Evolutionary conservation across 2,113 vertebrate genomes (phyloP).

Genomic region (Callipepla squamata): DNA sequence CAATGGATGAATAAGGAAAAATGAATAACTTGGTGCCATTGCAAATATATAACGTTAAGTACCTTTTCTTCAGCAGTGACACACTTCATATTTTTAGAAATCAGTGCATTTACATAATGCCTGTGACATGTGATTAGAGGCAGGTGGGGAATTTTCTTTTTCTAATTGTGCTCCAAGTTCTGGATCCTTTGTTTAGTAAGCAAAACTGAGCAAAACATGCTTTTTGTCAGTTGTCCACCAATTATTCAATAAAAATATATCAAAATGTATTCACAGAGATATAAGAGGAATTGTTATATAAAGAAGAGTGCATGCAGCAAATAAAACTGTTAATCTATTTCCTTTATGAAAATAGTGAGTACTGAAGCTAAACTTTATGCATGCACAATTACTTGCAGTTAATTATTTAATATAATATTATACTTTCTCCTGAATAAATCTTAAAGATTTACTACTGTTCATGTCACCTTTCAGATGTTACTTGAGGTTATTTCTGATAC

Average conservation of each 20-base stretch:
- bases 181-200: not conserved
- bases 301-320: not conserved
- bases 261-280: not conserved
- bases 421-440: not conserved
- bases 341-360: not conserved
- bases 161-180: not conserved
- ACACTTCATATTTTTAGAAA: not conserved
- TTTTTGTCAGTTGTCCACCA: not conserved
- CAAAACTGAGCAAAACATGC: not conserved
- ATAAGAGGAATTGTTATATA: not conserved
- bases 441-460: not conserved
- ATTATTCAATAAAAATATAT: not conserved
- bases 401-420: not conserved
- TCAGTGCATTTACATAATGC: not conserved
- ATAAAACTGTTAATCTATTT: not conserved
- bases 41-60: not conserved
- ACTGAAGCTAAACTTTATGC: not conserved
- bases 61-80: not conserved
- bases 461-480: not conserved
- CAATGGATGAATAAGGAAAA: not conserved
- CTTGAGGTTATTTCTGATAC: not conserved
- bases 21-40: not conserved
- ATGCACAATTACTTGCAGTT: not conserved
- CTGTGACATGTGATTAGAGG: not conserved
- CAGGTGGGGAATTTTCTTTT: not conserved